A percentile compares a stretch with the other conserved stretches of the same genome.
Conservation (phyloP, 2,113 vertebrate genomes). For the Oriolus oriolus region DNA sequence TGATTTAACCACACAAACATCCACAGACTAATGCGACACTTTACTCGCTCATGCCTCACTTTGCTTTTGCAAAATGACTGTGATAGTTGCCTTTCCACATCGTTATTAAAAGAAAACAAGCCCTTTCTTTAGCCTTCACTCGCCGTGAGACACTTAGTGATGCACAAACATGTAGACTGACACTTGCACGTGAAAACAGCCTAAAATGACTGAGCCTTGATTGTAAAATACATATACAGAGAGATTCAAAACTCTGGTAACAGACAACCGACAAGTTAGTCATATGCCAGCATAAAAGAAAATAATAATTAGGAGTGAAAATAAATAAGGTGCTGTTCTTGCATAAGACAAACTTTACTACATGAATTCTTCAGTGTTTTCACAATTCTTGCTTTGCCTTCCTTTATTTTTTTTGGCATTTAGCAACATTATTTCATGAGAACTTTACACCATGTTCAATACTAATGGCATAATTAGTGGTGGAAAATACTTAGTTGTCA, state of each 20-base stretch:
- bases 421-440: conserved; percentile 49
- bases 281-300: neutral
- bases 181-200: neutral
- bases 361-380: neutral
- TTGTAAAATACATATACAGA: neutral
- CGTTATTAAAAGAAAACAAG: neutral
- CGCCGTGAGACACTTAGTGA: fast-evolving
- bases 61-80: neutral
- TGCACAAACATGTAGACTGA: neutral
- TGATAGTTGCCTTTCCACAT: neutral
- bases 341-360: neutral
- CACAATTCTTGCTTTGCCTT: neutral
- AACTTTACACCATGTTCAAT: conserved; percentile 55
- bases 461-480: conserved; percentile 74
- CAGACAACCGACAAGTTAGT: neutral
- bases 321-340: neutral
- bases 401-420: conserved; percentile 17
- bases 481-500: conserved; percentile 75
- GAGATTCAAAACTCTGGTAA: neutral
- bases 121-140: neutral
- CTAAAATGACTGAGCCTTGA: neutral
- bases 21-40: neutral
- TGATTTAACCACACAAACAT: neutral
- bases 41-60: neutral
- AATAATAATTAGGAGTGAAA: neutral